A percentile compares a stretch with the other conserved stretches of the same genome.
Conservation (phyloP, 1,140 invertebrate genomes). For the Anoplolepis gracilipes region DNA sequence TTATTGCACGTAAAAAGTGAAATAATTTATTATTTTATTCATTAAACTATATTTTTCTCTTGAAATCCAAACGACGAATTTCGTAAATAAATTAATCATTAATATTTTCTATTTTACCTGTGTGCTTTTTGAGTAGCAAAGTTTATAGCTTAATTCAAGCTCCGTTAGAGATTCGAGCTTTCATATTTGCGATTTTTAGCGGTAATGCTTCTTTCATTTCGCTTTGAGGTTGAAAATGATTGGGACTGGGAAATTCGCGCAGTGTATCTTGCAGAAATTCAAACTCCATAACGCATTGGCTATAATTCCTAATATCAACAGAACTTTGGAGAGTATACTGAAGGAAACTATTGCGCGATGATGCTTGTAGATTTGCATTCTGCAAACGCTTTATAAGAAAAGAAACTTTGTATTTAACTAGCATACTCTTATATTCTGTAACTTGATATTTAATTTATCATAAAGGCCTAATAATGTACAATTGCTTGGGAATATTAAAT, state of each 20-base stretch:
- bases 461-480: neutral
- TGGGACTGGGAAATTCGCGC: slow-evolving; percentile 10
- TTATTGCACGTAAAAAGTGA: neutral
- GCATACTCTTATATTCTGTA: slow-evolving; percentile 11
- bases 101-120: slow-evolving; percentile 40
- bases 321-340: slow-evolving; percentile 35
- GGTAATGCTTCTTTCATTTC: slow-evolving; percentile 42
- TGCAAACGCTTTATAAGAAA: slow-evolving; percentile 37
- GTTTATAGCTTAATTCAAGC: slow-evolving; percentile 2
- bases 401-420: slow-evolving; percentile 32
- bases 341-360: slow-evolving; percentile 42
- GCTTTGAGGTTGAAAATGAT: slow-evolving; percentile 35
- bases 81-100: slow-evolving; percentile 46
- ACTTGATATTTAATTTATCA: slow-evolving; percentile 21
- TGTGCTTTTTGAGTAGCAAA: neutral
- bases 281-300: slow-evolving; percentile 56
- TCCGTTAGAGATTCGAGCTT: slow-evolving; percentile 19
- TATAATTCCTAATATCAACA: slow-evolving; percentile 61
- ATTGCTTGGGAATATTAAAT: neutral
- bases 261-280: slow-evolving; percentile 54
- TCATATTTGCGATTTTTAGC: slow-evolving; percentile 48
- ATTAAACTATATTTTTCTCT: slow-evolving; percentile 17
- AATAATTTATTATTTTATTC: slow-evolving; percentile 33
- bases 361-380: slow-evolving; percentile 52
- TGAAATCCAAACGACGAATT: slow-evolving; percentile 8